A percentile compares a stretch with the other conserved stretches of the same genome.
phyloP scores from a whole-genome alignment of 2,888 invertebrate species.

The Arenicola marina region DNA sequence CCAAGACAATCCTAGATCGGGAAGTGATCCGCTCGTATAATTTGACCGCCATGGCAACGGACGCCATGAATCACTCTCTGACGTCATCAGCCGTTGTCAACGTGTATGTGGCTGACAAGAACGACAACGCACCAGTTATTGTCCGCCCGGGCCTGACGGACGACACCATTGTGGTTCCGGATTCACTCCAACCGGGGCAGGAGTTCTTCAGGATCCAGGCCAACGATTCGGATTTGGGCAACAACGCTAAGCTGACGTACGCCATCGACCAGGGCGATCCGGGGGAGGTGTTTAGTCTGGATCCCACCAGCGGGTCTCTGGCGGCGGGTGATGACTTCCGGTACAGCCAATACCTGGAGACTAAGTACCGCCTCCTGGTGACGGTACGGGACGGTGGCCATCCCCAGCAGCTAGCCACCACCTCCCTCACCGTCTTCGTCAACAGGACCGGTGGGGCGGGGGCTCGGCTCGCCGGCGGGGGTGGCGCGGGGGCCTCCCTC shows the following conservation, averaged over 20 bases:
- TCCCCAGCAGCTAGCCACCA: neutral
- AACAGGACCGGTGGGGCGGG: neutral
- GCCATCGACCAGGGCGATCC: neutral
- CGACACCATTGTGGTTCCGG: neutral
- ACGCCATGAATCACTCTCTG: slow-evolving; percentile 11
- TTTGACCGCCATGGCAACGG: slow-evolving; percentile 23
- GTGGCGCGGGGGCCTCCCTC: neutral
- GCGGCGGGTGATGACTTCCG: neutral
- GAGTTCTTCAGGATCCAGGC: slow-evolving; percentile 2
- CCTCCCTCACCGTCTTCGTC: neutral
- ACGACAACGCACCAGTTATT: slow-evolving; percentile 30
- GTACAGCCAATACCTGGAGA: neutral
- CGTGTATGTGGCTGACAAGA: slow-evolving; percentile 26
- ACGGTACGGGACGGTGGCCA: slow-evolving; percentile 13
- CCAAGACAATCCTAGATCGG: slow-evolving; percentile 64
- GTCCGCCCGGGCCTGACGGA: neutral
- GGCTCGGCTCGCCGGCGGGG: neutral
- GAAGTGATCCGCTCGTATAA: slow-evolving; percentile 24
- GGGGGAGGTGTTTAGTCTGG: neutral
- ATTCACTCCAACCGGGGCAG: neutral
- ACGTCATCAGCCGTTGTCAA: slow-evolving; percentile 10
- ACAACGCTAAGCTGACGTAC: slow-evolving; percentile 1
- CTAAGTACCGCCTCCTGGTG: slow-evolving; percentile 8
- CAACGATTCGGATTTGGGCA: slow-evolving; percentile 10
- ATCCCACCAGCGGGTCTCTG: neutral